These are phyloP conservation scores for Charanyca ferruginea DNA, from an alignment of 2,888 invertebrate species.

Conservation along the genomic window DNA sequence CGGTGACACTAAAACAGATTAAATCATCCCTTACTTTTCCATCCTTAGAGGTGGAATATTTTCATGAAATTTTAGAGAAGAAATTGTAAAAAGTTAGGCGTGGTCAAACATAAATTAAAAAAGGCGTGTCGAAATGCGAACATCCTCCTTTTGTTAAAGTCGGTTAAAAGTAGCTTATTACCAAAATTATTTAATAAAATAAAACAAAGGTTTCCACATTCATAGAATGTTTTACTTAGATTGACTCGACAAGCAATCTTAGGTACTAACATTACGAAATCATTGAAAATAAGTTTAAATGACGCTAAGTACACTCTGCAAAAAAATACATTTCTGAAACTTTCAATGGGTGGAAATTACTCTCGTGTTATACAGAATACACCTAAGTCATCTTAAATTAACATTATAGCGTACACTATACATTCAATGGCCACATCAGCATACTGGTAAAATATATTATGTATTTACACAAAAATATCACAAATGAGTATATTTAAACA, in stretches of 20 bases:
- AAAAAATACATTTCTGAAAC: slow-evolving; percentile 26
- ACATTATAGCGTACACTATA: slow-evolving; percentile 64
- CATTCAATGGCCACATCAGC: slow-evolving; percentile 85
- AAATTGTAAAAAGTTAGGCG: no score
- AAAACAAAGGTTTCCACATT: slow-evolving; percentile 80
- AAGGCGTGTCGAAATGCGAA: no score
- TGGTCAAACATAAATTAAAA: no score
- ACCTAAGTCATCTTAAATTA: slow-evolving; percentile 63
- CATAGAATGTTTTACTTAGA: slow-evolving; percentile 89
- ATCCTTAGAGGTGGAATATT: no score
- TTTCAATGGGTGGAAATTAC: slow-evolving; percentile 3
- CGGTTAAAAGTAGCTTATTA: no score
- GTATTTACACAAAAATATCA: slow-evolving; percentile 87
- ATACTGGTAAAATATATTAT: slow-evolving; percentile 81
- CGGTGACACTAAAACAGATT: no score
- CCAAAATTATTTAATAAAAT: slow-evolving; percentile 55
- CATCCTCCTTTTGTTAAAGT: no score
- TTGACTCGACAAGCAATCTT: slow-evolving; percentile 83
- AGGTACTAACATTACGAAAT: slow-evolving; percentile 74
- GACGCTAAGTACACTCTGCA: slow-evolving; percentile 74
- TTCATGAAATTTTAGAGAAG: no score
- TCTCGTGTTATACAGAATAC: slow-evolving; percentile 58
- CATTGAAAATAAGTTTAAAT: slow-evolving; percentile 70
- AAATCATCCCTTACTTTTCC: no score
- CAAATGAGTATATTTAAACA: slow-evolving; percentile 82